A percentile compares a stretch with the other conserved stretches of the same genome.
phyloP scores from a whole-genome alignment of 2,888 invertebrate species.

The Standfussiana lucernea region DNA sequence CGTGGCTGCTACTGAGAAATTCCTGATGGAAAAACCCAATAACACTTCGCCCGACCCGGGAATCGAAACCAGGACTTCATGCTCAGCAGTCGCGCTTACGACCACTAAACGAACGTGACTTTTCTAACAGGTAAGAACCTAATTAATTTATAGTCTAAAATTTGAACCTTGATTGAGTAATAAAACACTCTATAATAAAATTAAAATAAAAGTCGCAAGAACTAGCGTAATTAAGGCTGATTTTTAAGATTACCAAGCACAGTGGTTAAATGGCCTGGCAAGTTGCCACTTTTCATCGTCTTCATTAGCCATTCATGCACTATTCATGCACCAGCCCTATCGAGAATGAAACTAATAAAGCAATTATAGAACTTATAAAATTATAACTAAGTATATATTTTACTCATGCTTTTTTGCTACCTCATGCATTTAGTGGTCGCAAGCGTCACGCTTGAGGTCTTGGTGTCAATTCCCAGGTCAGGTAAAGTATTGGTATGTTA shows the following conservation, averaged over 20 bases:
- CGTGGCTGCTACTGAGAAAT: too few relatives aligned
- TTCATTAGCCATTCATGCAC: slow-evolving; percentile 15
- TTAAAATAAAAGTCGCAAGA: not conserved
- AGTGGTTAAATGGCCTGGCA: not conserved
- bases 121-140: not conserved
- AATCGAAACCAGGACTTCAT: too few relatives aligned
- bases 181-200: not conserved
- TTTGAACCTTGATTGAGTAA: not conserved
- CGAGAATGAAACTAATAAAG: not conserved
- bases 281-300: slow-evolving; percentile 11
- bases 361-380: not conserved
- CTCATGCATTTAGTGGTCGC: not conserved
- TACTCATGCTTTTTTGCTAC: not conserved
- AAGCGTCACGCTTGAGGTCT: not conserved
- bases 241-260: slow-evolving; percentile 22
- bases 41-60: too few relatives aligned
- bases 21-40: too few relatives aligned
- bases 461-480: not conserved
- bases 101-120: too few relatives aligned
- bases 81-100: too few relatives aligned
- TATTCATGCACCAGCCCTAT: not conserved
- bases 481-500: not conserved
- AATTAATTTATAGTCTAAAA: not conserved
- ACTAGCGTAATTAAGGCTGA: not conserved
- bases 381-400: not conserved